These are phyloP conservation scores for Drosophila emarginata DNA, from an alignment of 2,888 invertebrate species.

Conservation along the genomic window DNA sequence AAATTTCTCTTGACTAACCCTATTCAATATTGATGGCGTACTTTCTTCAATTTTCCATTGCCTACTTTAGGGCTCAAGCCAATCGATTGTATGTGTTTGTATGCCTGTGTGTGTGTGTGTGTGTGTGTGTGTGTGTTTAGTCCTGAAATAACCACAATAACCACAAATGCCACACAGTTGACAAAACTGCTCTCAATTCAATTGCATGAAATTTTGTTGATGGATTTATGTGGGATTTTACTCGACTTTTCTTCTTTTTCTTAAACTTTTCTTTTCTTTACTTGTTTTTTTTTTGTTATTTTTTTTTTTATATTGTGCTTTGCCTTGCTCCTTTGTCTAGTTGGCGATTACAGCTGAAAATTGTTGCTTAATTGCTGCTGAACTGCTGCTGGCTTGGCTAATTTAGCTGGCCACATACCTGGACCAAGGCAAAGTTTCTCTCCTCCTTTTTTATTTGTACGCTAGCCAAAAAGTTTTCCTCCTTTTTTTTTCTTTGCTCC, in stretches of 20 bases:
- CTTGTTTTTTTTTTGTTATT: not conserved
- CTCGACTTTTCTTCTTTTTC: constrained; percentile 12
- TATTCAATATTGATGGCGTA: constrained; percentile 38
- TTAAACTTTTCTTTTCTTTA: constrained; percentile 2
- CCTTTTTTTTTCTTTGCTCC: not conserved
- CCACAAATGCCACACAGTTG: constrained; percentile 8
- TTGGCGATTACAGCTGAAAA: constrained; percentile 67
- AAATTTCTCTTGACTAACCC: not conserved
- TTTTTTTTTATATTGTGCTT: not conserved
- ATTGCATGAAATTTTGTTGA: constrained; percentile 48
- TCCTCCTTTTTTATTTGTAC: constrained; percentile 5
- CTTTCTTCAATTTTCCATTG: constrained; percentile 54
- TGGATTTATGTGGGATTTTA: constrained; percentile 52
- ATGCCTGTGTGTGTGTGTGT: not conserved
- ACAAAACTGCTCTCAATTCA: constrained; percentile 30
- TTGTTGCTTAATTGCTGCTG: constrained; percentile 72
- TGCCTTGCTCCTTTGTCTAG: not conserved
- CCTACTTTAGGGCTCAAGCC: constrained; percentile 41
- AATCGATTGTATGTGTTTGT: not conserved
- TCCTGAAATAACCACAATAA: constrained; percentile 9
- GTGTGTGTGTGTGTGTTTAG: not conserved
- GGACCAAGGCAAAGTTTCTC: constrained; percentile 57
- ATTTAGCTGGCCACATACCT: constrained; percentile 60
- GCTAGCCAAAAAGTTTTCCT: constrained; percentile 38
- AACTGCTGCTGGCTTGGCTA: constrained; percentile 47